These are phyloP conservation scores for Ceyx melanurus DNA, from an alignment of 2,113 vertebrate genomes.

Conservation along the genomic window DNA sequence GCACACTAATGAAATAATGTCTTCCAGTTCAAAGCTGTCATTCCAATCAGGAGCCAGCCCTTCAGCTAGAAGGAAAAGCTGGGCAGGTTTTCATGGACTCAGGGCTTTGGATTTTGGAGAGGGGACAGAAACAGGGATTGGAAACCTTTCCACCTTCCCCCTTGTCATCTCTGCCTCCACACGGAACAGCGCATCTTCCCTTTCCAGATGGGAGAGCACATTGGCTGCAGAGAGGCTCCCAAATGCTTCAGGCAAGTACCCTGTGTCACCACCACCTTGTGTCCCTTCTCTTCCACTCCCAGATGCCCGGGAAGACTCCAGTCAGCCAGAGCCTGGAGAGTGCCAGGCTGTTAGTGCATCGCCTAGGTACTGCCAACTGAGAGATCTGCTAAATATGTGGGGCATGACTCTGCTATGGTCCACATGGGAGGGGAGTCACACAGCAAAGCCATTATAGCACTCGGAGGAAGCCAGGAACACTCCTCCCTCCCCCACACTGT, in stretches of 20 bases:
- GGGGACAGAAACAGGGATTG: background rate
- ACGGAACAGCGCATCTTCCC: accelerated
- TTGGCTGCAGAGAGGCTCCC: background rate
- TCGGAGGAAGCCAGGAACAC: conserved; percentile 52
- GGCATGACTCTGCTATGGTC: conserved; percentile 38
- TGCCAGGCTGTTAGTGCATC: background rate
- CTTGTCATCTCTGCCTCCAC: background rate
- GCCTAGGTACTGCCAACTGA: conserved; percentile 22
- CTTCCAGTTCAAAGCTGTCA: conserved; percentile 78
- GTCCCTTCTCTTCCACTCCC: background rate
- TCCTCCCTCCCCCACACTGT: conserved; percentile 11
- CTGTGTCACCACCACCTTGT: background rate
- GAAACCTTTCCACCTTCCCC: background rate
- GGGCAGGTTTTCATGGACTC: conserved; percentile 58
- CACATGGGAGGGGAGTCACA: conserved; percentile 30
- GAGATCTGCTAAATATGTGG: conserved; percentile 44
- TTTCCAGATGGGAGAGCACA: background rate
- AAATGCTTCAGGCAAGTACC: background rate
- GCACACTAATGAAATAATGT: conserved; percentile 76
- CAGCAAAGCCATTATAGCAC: conserved; percentile 41
- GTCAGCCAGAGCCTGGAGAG: background rate
- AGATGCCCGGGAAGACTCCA: background rate
- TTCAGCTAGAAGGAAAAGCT: conserved; percentile 67
- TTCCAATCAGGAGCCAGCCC: conserved; percentile 64
- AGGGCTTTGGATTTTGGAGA: conserved; percentile 29